Evolutionary conservation across 37 sponge, comb jelly and placozoan species (phyloP).

Genomic region (Diacarnus erythraeanus): DNA sequence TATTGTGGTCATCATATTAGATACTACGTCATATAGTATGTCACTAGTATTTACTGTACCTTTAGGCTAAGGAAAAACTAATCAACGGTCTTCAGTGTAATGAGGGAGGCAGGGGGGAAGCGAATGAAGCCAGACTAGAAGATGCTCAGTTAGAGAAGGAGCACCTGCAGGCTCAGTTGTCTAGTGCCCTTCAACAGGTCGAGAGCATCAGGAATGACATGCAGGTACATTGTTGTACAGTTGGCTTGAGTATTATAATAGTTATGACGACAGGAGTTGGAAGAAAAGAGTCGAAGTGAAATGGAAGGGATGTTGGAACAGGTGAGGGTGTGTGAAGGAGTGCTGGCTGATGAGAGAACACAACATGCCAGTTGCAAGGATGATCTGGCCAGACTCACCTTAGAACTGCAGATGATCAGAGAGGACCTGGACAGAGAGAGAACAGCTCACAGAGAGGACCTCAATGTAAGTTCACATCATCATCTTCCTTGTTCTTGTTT

Average conservation of each 20-base stretch:
- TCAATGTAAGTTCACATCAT: conserved; percentile 31
- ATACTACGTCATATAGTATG: not conserved
- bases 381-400: conserved; percentile 13
- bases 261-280: conserved; percentile 35
- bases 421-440: conserved; percentile 32
- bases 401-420: conserved; percentile 32
- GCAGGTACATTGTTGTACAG: conserved; percentile 16
- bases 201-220: conserved; percentile 21
- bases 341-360: conserved; percentile 29
- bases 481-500: not conserved
- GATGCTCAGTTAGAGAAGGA: conserved; percentile 53
- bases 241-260: not conserved
- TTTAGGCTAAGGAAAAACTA: conserved; percentile 63
- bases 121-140: conserved; percentile 32
- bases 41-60: not conserved
- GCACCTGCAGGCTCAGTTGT: conserved; percentile 40
- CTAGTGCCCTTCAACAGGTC: conserved; percentile 25
- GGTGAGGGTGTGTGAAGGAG: conserved; percentile 38
- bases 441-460: not conserved
- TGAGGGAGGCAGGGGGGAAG: not conserved
- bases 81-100: conserved; percentile 46
- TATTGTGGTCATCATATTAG: not conserved
- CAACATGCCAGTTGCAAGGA: conserved; percentile 3
- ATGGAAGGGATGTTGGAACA: conserved; percentile 45
- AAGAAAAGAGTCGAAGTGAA: conserved; percentile 27